phyloP scores from a whole-genome alignment of 2,113 vertebrate genomes.

The Anarrhichthys ocellatus region DNA sequence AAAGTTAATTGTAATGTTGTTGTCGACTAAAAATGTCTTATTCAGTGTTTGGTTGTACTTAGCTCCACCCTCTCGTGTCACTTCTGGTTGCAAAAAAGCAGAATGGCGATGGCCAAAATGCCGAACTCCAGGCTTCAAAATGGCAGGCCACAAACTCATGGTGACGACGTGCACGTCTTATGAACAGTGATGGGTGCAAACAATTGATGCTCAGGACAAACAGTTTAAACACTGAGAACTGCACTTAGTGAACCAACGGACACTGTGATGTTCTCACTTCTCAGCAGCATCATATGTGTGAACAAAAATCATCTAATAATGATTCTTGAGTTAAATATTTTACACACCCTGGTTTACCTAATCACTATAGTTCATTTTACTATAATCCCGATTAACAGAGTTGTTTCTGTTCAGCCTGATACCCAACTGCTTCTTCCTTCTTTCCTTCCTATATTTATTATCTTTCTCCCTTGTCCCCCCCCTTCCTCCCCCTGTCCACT shows the following conservation, averaged over 20 bases:
- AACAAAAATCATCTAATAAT: not conserved
- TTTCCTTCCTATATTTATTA: not conserved
- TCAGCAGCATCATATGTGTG: not conserved
- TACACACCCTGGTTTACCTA: not conserved
- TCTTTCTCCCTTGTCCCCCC: not conserved
- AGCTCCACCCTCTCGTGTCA: too few species aligned
- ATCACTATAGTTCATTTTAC: not conserved
- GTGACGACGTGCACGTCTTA: too few species aligned
- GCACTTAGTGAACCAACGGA: not conserved
- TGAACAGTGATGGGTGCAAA: not conserved
- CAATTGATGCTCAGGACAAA: too few species aligned
- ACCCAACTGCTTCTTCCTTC: not conserved
- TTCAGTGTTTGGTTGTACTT: too few species aligned
- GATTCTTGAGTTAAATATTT: not conserved
- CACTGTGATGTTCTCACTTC: not conserved
- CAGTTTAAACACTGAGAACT: not conserved
- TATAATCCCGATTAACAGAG: not conserved
- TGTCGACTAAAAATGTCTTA: too few species aligned
- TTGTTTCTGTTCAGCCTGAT: not conserved
- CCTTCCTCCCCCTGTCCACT: constrained; percentile 10
- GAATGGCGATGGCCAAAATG: too few species aligned
- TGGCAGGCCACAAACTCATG: too few species aligned
- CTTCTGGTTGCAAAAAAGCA: too few species aligned
- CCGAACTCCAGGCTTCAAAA: too few species aligned
- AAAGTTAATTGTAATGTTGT: too few species aligned